Evolutionary conservation across 2,797 vertebrate genomes (phyloP).

Genomic region (Pangasius sanitwongsei): DNA sequence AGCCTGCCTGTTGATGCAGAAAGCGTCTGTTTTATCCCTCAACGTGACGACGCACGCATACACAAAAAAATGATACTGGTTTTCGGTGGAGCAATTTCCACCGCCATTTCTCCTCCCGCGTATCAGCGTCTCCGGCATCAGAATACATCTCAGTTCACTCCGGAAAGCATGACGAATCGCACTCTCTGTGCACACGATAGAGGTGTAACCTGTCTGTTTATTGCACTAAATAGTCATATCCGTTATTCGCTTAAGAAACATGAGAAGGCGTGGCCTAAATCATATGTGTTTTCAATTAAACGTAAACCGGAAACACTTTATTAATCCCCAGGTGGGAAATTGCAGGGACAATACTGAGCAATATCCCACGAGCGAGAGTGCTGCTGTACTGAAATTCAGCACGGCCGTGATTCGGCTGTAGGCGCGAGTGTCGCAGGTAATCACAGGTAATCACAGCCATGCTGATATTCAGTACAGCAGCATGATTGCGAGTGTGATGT

Average conservation of each 20-base stretch:
- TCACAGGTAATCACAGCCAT: not conserved
- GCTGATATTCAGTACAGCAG: not conserved
- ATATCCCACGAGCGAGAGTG: not conserved
- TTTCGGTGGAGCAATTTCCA: slow-evolving; percentile 35
- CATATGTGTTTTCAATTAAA: not conserved
- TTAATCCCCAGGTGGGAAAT: not conserved
- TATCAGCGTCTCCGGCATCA: slow-evolving; percentile 23
- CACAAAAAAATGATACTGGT: not conserved
- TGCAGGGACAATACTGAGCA: not conserved
- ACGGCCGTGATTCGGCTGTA: not conserved
- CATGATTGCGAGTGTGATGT: too few relatives aligned
- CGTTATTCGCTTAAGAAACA: not conserved
- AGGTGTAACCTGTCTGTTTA: not conserved
- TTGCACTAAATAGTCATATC: not conserved
- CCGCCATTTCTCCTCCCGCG: not conserved
- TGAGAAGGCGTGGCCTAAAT: not conserved
- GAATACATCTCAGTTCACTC: slow-evolving; percentile 30
- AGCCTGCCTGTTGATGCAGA: slow-evolving; percentile 39
- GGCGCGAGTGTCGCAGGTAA: not conserved
- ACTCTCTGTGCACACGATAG: not conserved
- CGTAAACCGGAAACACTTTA: not conserved
- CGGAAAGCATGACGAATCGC: slow-evolving; percentile 34
- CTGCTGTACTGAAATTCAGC: not conserved
- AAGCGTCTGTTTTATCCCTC: not conserved
- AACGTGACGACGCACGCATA: not conserved